Percentiles rank a stretch among this genome's conserved stretches.
phyloP scores from a whole-genome alignment of 2,113 vertebrate genomes.

The Pyxicephalus adspersus region DNA sequence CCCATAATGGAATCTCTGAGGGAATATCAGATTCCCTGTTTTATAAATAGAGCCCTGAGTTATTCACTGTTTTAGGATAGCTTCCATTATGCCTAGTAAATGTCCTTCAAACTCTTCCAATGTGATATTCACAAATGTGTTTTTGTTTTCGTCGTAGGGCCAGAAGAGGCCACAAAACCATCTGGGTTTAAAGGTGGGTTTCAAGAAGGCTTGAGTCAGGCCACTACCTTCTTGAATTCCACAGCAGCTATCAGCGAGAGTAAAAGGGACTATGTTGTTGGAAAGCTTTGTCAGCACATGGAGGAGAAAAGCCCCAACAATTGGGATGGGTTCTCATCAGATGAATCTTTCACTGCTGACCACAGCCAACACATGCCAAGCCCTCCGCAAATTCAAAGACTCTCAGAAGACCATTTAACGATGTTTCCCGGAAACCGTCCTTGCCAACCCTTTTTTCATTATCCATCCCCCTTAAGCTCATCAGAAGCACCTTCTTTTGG shows the following conservation, averaged over 20 bases:
- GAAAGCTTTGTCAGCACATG: conserved; percentile 54
- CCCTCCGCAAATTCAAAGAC: conserved; percentile 9
- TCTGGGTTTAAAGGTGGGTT: conserved; percentile 50
- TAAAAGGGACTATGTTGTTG: conserved; percentile 55
- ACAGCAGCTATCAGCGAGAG: conserved; percentile 11
- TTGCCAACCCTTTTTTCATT: background rate
- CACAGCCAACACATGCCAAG: conserved; percentile 3
- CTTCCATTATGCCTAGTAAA: no score
- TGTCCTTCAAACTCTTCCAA: no score
- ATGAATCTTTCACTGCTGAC: background rate
- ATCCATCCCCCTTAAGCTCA: conserved; percentile 11
- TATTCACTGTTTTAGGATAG: no score
- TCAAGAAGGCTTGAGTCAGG: conserved; percentile 51
- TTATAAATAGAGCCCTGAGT: no score
- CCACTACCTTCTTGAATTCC: conserved; percentile 49
- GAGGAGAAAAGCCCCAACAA: conserved; percentile 13
- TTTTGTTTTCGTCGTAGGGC: background rate
- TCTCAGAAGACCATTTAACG: background rate
- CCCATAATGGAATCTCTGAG: no score
- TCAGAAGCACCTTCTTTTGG: background rate
- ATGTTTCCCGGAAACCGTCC: background rate
- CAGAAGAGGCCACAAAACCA: conserved; percentile 2
- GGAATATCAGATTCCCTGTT: no score
- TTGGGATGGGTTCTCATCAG: background rate
- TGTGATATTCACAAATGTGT: background rate